Evolutionary conservation across 2,797 vertebrate genomes (phyloP), one percentile per base, ranked within the genome.

Genomic region (Gallinago solitaria): DNA sequence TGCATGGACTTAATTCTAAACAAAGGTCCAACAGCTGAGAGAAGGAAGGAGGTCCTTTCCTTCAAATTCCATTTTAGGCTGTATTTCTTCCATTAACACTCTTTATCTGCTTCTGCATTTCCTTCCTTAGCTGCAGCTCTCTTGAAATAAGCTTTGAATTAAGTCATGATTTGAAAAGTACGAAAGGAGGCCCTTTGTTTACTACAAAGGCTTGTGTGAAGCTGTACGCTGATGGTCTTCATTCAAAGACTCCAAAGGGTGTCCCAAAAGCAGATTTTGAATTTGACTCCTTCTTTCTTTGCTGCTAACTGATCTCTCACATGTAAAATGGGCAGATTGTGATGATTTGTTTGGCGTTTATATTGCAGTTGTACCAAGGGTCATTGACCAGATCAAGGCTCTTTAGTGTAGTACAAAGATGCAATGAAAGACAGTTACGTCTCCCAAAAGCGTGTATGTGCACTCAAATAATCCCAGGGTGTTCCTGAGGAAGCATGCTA

Each of bases 61-160:
- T 91, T 91, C 43, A 73, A 35, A 70, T 87, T 91, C 56, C 11
- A 7, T 67, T 85, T 70, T 56, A 80, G 50, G 41, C 53, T 70
- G 27, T 33, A 24, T 73, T 92, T 90, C 81, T 91, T 41, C 39
- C 43, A 80, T 70, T 48, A 65, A 24, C 25, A 39, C 19, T 83
- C 43, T 61, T 90, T 65, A 59, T 82, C 63, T 87, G 51, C 64
- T 88, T 77, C 35, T 65, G 20, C 45, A 41, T 67, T 90, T 96
- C 80, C 68, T 94, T 86, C 57, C 74, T 77, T 61, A 48, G 33
- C 39, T 71, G 61, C 63, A 88, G 59, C 59, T 79, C 43, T 60
- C 83, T 70, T 93, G 75, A 89, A 93, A 79, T 17, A 74, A 90
- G 45, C n/a, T 89, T 89, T 63, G 33, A 73, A 84, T 63, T 70